Base-by-base conservation (phyloP, 2,888 invertebrate genomes). In the Nomada fucata region DNA sequence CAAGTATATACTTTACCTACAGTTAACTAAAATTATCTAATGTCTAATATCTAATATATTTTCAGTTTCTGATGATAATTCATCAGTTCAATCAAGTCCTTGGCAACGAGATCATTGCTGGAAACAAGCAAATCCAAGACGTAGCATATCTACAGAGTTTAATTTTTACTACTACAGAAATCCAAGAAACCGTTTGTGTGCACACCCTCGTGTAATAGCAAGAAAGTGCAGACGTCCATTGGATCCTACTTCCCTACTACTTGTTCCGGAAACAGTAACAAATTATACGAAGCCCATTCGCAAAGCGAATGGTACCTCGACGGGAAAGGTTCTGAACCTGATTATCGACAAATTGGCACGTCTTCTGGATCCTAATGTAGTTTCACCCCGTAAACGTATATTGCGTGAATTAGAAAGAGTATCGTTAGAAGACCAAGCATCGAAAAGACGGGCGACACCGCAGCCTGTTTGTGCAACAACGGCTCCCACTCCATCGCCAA, bases 51-150 rank as follows among this genome's bases (percentile, higher is more conserved):
- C 82, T 80, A 55, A 57, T 20, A 63, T 76, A 61, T 84, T 93
- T 93, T 68, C 90, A 96, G 96, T 97, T 94, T 97, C 97, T 91
- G 98, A 98, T 95, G 98, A 98, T 94, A 98, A 97, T 94, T 97
- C 97, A 92, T 98, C 97, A 87, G 96, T 98, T 93, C 97, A 97
- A 94, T 97, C 97, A 88, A 98, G 97, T 91, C 98, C 97, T 83
- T 97, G 97, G 97, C 97, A 97, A 94, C 96, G 97, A 90, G 97
- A 98, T 94, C 97, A 97, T 94, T 97, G 97, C 93, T 98, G 97
- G 97, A 97, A 97, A 94, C 97, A 97, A 94, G 94, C 96, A 86
- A 95, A 96, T 87, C 97, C 97, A 78, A 96, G 96, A 90, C 96
- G 96, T 87, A 96, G 96, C 93, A 94, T 96, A 86, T 96, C 97